Evolutionary conservation across 2,113 vertebrate species (phyloP).

Genomic region (Grantiella picta): DNA sequence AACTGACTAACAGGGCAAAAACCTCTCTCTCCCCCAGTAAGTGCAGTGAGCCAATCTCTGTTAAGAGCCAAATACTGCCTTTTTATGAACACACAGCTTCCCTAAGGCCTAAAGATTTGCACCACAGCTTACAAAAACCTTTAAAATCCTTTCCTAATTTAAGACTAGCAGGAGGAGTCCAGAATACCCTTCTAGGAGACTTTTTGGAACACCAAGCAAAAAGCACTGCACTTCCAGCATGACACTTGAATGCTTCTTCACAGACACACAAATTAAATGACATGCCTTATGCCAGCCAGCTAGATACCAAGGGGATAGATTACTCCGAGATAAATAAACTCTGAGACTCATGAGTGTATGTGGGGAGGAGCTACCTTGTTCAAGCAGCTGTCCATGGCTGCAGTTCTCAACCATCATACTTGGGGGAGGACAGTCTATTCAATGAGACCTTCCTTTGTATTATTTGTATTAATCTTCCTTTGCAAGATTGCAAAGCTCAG

Average conservation of each 20-base stretch:
- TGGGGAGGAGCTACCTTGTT: background rate
- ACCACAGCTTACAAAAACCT: background rate
- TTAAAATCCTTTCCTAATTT: background rate
- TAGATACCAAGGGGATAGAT: background rate
- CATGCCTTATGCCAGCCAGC: background rate
- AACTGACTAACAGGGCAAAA: background rate
- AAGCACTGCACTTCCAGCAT: background rate
- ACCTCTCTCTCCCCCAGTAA: background rate
- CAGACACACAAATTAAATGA: background rate
- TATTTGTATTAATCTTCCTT: no score
- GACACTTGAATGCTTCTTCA: background rate
- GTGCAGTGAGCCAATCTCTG: background rate
- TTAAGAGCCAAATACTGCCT: background rate
- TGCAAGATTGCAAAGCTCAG: background rate
- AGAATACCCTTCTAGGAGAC: background rate
- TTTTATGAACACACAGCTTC: background rate
- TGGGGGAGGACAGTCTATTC: background rate
- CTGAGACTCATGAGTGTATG: background rate
- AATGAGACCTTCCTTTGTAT: background rate
- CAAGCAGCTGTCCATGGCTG: background rate
- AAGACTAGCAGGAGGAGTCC: background rate
- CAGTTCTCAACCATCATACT: fast-evolving
- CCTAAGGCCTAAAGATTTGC: background rate
- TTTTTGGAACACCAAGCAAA: background rate
- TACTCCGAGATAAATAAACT: background rate